Evolutionary conservation across 92 coral and sea anemone genomes (phyloP), one percentile per base, ranked within the genome.

Genomic region (Zoanthus sansibaricus): DNA sequence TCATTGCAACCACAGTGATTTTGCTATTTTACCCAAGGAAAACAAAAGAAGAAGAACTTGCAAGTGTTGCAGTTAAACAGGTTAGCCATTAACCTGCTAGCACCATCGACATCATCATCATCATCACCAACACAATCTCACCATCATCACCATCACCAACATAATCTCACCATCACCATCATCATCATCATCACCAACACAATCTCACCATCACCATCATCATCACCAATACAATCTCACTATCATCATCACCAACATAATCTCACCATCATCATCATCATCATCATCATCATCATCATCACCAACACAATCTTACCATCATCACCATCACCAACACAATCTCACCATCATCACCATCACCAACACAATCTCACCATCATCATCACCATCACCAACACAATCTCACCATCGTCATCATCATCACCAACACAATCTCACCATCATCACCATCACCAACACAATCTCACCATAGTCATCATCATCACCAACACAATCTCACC

Each of bases 11-110:
- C 48, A 95, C 99, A 25, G 72, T 95, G 54, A 77, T 92, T 72
- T 77, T 97, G 89, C 75, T 97, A 30, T 94, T 97, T 55, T 97
- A 95, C 90, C 99, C 99, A 87, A 91, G 99, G 85, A 95, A 97
- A 77, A 95, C 99, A 3, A 86, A 42, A 31, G 94, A 91, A 55
- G 94, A 90, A 69, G 95, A 92, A 78, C 80, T 77, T 7, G 92
- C 93, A 48, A 95, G 92, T 72, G 86, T 88, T 33, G 66, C 87
- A 62, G 89, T 75, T 47, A 97, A 95, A 75, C 90, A 93, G 99
- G 99, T 95, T 42, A 14, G 69, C 49, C 66, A 49, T 33, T n/a
- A 25, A 64, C 10, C 20, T 17, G 4, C 0, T 56, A 12, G 10
- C 18, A 56, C 3, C 18, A 56, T 56, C 64, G 3, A 4, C 64